phyloP scores from a whole-genome alignment of 1,140 invertebrate species.

The Trypoxylus dichotomus region DNA sequence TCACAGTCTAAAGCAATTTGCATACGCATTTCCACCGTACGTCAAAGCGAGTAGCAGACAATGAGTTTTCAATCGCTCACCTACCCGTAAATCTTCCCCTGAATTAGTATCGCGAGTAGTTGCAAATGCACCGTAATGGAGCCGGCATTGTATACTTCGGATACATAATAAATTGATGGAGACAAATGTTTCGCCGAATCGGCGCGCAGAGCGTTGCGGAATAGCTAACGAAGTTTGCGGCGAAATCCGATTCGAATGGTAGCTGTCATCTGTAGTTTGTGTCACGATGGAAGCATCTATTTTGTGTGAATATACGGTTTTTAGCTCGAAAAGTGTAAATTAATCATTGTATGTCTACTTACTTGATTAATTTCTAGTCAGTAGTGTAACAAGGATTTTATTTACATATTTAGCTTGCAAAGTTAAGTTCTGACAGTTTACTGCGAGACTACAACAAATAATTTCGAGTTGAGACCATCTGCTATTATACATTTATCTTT shows the following conservation, averaged over 20 bases:
- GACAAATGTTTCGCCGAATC: constrained; percentile 5
- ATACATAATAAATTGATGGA: constrained; percentile 7
- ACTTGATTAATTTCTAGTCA: too few species aligned
- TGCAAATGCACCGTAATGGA: constrained; percentile 5
- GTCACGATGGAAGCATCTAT: neutral
- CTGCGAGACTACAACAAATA: too few species aligned
- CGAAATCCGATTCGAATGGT: constrained; percentile 2
- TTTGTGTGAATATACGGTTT: neutral
- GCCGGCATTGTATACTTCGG: neutral
- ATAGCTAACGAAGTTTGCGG: constrained; percentile 1
- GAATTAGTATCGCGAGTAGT: neutral
- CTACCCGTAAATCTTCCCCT: neutral
- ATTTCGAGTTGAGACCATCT: too few species aligned
- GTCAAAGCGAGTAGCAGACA: neutral
- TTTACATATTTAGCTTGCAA: too few species aligned
- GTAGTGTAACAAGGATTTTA: too few species aligned
- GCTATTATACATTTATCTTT: too few species aligned
- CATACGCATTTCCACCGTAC: neutral
- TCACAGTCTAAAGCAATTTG: neutral
- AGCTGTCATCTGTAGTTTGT: constrained; percentile 5
- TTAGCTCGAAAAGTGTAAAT: neutral
- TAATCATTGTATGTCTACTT: neutral
- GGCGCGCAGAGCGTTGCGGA: neutral
- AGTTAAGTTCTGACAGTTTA: too few species aligned
- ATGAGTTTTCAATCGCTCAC: neutral